phyloP scores from a whole-genome alignment of 2,797 vertebrate genomes.

The Phrynocephalus forsythii region DNA sequence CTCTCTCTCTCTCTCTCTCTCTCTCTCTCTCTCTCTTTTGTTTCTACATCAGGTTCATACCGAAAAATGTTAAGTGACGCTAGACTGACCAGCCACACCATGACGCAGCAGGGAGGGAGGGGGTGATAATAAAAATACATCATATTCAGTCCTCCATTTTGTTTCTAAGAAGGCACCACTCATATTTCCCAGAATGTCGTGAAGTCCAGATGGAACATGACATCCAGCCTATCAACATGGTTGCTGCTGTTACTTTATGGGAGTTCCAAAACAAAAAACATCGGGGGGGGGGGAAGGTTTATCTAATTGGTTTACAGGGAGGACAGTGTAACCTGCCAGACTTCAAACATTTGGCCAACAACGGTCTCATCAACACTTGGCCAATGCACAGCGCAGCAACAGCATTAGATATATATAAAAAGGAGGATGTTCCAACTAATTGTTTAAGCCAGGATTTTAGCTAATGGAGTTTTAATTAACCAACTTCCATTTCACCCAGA shows the following conservation, averaged over 20 bases:
- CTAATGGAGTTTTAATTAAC: slow-evolving; percentile 37
- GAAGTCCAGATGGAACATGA: no score
- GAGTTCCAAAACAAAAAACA: background rate
- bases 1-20: no score
- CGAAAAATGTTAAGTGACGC: no score
- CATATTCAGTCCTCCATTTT: no score
- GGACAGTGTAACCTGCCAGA: background rate
- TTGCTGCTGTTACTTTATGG: no score
- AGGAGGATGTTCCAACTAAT: background rate
- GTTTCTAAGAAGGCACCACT: no score
- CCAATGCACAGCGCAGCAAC: background rate
- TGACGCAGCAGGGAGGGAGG: no score
- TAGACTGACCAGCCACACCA: no score
- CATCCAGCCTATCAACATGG: no score
- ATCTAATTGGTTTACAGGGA: background rate
- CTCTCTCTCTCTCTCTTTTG: rapidly evolving
- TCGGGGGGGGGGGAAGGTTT: background rate
- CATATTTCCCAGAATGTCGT: no score
- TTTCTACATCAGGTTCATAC: no score
- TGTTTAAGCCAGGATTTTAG: slow-evolving; percentile 12
- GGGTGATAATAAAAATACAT: no score
- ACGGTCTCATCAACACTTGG: slow-evolving; percentile 24
- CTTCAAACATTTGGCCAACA: slow-evolving; percentile 8
- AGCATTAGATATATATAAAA: background rate
- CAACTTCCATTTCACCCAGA: background rate